Conservation (phyloP, 2,888 invertebrate genomes). For the Mythimna pallens region DNA sequence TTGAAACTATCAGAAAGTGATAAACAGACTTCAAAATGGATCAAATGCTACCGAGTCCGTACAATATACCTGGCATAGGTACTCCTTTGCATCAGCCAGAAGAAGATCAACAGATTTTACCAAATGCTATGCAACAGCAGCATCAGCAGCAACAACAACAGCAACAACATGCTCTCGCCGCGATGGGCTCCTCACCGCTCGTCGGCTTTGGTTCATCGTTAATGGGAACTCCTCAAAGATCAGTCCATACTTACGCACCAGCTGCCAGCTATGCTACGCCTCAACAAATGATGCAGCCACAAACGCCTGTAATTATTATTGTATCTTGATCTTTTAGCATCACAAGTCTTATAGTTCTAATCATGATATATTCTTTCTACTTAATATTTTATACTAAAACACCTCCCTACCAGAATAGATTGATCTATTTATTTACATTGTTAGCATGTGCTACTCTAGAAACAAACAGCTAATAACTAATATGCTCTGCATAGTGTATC, state of each 20-base stretch:
- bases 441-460: neutral
- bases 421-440: neutral
- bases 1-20: constrained; percentile 20
- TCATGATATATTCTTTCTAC: neutral
- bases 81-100: constrained; percentile 97
- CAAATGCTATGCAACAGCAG: constrained; percentile 95
- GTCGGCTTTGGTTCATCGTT: constrained; percentile 92
- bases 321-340: neutral
- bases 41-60: constrained; percentile 97
- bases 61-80: constrained; percentile 97
- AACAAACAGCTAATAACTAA: neutral
- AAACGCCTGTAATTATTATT: constrained; percentile 93
- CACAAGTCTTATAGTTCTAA: neutral
- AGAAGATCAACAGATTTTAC: constrained; percentile 97
- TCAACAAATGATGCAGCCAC: constrained; percentile 96
- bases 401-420: neutral
- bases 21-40: constrained; percentile 91
- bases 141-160: constrained; percentile 94
- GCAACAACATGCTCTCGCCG: constrained; percentile 88
- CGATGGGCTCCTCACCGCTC: constrained; percentile 91
- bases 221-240: constrained; percentile 93
- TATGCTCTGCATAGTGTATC: neutral
- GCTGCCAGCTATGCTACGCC: constrained; percentile 94
- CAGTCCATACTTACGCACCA: constrained; percentile 94
- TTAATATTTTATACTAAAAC: neutral